Evolutionary conservation across 2,113 vertebrate species (phyloP).

Genomic region (Callorhinus ursinus): DNA sequence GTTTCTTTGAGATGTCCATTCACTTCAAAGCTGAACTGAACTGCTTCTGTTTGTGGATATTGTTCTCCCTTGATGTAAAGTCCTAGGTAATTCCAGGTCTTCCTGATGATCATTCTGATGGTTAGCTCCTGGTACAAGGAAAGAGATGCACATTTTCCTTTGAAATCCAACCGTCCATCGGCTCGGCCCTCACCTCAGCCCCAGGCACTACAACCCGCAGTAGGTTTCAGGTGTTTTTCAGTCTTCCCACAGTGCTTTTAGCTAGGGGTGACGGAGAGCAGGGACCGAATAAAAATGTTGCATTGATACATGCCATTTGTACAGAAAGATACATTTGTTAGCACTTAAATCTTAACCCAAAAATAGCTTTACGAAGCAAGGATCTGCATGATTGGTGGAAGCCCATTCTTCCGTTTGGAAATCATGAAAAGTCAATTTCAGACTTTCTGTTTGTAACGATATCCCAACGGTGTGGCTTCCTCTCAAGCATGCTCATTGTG

Average conservation of each 20-base stretch:
- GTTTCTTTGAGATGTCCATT: not conserved
- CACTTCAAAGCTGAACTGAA: not conserved
- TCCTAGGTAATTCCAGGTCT: not conserved
- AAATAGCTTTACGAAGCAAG: not conserved
- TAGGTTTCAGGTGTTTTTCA: not conserved
- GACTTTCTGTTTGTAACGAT: not conserved
- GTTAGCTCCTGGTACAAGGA: not conserved
- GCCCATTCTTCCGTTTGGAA: not conserved
- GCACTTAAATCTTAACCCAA: not conserved
- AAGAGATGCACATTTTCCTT: constrained; percentile 18
- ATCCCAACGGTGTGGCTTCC: not conserved
- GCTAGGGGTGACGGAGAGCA: not conserved
- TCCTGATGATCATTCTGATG: not conserved
- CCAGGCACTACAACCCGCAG: not conserved
- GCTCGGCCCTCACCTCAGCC: not conserved
- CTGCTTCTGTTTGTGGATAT: not conserved
- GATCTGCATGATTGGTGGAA: not conserved
- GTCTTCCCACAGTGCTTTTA: not conserved
- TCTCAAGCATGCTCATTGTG: constrained; percentile 10
- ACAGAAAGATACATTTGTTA: not conserved
- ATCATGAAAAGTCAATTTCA: not conserved
- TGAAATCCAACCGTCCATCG: not conserved
- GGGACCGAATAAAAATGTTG: not conserved
- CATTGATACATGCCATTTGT: not conserved
- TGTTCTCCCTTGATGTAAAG: not conserved